Conservation (phyloP, 64 coral and sea anemone genomes). For the Porites australiensis region DNA sequence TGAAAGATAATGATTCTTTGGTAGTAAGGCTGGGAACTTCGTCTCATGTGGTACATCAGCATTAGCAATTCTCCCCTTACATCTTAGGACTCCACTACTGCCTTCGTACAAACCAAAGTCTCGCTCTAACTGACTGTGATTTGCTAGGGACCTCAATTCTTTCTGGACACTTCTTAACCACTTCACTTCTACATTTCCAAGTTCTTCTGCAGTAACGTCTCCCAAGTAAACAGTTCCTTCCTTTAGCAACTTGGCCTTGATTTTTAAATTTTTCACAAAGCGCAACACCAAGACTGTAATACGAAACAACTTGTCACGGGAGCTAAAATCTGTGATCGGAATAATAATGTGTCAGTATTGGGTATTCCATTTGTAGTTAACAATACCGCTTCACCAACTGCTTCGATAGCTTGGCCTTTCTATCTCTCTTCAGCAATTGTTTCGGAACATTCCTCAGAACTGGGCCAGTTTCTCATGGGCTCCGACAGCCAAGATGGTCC, state of each 20-base stretch:
- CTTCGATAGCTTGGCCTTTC: not conserved
- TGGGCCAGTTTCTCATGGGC: not conserved
- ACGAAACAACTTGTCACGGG: constrained; percentile 40
- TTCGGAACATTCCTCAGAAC: no score
- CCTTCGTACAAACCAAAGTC: constrained; percentile 62
- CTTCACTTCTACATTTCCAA: constrained; percentile 18
- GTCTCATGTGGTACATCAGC: constrained; percentile 18
- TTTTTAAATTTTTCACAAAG: not conserved
- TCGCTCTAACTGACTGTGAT: constrained; percentile 13
- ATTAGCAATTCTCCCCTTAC: constrained; percentile 53
- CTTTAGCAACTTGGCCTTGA: not conserved
- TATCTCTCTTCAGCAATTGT: constrained; percentile 7
- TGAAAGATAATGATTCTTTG: not conserved
- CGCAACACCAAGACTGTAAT: constrained; percentile 56
- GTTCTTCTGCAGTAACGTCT: constrained; percentile 28
- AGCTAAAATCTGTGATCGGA: constrained; percentile 40
- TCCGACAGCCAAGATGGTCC: not conserved
- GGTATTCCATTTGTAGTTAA: not conserved
- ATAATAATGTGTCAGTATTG: not conserved
- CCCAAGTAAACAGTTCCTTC: not conserved
- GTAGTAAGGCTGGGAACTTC: constrained; percentile 3
- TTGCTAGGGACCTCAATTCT: constrained; percentile 23
- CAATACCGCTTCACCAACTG: not conserved
- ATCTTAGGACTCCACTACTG: constrained; percentile 28
- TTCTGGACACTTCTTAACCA: constrained; percentile 66